These are phyloP conservation scores for Phoxinus dragarum DNA, from an alignment of 2,797 vertebrate genomes.

Conservation along the genomic window DNA sequence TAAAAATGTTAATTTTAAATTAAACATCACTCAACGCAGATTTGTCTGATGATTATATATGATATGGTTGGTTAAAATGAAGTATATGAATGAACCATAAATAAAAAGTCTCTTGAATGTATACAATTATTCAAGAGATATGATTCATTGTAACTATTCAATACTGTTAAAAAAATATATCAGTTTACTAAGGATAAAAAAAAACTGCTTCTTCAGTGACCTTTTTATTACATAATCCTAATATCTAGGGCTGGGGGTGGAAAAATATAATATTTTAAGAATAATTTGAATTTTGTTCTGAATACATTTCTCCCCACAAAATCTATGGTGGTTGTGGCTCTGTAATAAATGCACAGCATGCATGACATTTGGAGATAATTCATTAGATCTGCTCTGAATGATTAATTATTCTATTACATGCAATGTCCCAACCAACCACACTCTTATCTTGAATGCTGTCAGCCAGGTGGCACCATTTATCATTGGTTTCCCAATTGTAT, in stretches of 20 bases:
- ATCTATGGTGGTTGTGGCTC: not conserved
- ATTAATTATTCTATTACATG: not conserved
- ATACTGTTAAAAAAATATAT: not conserved
- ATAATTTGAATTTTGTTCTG: not conserved
- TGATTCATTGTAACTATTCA: not conserved
- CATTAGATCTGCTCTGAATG: not conserved
- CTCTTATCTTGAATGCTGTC: not conserved
- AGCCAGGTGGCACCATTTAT: not conserved
- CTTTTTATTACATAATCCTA: not conserved
- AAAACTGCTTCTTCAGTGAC: not conserved
- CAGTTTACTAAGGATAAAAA: not conserved
- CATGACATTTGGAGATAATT: conserved; percentile 11
- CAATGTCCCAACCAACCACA: not conserved
- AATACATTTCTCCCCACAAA: not conserved
- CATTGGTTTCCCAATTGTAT: not conserved
- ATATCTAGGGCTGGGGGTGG: not conserved
- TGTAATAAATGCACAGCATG: not conserved
- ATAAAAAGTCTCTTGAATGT: not conserved
- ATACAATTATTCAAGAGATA: not conserved
- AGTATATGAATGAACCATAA: not conserved
- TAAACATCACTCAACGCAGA: no score
- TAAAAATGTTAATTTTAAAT: not conserved
- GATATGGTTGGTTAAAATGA: not conserved
- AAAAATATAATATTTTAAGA: not conserved
- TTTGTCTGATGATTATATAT: not conserved